Evolutionary conservation across 2,888 invertebrate genomes (phyloP), one percentile per base, ranked within the genome.

Genomic region (Apamea epomidion): DNA sequence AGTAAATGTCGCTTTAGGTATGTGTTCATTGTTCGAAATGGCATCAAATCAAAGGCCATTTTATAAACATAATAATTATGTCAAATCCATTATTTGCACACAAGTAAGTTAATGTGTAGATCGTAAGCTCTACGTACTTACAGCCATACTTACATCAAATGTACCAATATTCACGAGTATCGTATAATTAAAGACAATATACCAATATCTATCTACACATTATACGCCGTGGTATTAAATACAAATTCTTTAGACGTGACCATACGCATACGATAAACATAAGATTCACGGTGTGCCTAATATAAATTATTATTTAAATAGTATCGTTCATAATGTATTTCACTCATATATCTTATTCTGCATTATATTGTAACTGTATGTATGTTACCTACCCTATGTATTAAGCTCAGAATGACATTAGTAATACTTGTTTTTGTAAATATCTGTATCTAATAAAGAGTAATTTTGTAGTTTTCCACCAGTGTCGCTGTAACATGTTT

Each of bases 381-480:
- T 87, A 84, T 87, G 89, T 92, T 90, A 92, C 89, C 90, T 91
- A 89, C 86, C 88, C 83, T 89, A 87, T 87, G 76, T 85, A 90
- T 84, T 87, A 90, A 89, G 87, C 86, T 90, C 89, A 85, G 86
- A 89, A 88, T 91, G 86, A 90, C 84, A 81, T 78, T 77, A 78
- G 83, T 77, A 76, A 76, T 82, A 81, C 65, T 75, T 51, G 82
- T 83, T 89, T 92, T 92, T 96, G 95, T 96, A 95, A 94, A 95
- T 95, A 95, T 92, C 81, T 93, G 92, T 94, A 94, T 89, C 84
- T 91, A 91, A 88, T 92, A 91, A 91, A 91, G 89, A 92, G 91
- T 94, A 94, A 92, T 94, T 95, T 94, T 95, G 93, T 96, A 96
- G 95, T 94, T 95, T 95, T 95, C 93, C 95, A 96, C 96, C 95